These are phyloP conservation scores for Drosophila paracracens DNA, from an alignment of 2,888 invertebrate species.

Conservation along the genomic window DNA sequence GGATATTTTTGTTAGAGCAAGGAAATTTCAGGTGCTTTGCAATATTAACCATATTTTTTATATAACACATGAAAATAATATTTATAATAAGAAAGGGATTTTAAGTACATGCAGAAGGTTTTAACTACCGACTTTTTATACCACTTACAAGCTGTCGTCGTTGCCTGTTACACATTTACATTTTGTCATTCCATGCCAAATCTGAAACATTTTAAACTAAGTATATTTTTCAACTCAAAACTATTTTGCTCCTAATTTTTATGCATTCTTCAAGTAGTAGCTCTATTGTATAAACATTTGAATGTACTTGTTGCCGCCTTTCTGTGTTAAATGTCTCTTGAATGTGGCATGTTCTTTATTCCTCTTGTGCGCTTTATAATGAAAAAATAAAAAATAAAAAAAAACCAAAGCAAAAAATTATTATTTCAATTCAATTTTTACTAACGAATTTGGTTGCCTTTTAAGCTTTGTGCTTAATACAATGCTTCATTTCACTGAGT, in stretches of 20 bases:
- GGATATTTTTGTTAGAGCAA: background rate
- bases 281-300: constrained; percentile 7
- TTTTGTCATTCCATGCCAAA: constrained; percentile 8
- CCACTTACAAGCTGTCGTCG: constrained; percentile 35
- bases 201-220: constrained; percentile 24
- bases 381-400: constrained; percentile 6
- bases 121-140: constrained; percentile 1
- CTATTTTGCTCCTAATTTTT: constrained; percentile 17
- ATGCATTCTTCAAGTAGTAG: constrained; percentile 24
- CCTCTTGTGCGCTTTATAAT: constrained; percentile 64
- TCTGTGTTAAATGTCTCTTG: constrained; percentile 55
- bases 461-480: constrained; percentile 73
- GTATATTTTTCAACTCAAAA: constrained; percentile 14
- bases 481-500: constrained; percentile 58
- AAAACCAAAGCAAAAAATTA: constrained; percentile 32
- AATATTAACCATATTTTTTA: background rate
- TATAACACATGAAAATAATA: background rate
- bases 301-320: constrained; percentile 44
- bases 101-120: background rate
- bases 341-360: constrained; percentile 61
- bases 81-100: background rate
- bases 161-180: constrained; percentile 46
- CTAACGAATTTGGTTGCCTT: constrained; percentile 72
- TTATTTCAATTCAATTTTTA: constrained; percentile 56
- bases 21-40: background rate